Percentiles rank a stretch among this genome's conserved stretches.
Conservation (phyloP, 2,113 vertebrate genomes). For the Pampusana beccarii region DNA sequence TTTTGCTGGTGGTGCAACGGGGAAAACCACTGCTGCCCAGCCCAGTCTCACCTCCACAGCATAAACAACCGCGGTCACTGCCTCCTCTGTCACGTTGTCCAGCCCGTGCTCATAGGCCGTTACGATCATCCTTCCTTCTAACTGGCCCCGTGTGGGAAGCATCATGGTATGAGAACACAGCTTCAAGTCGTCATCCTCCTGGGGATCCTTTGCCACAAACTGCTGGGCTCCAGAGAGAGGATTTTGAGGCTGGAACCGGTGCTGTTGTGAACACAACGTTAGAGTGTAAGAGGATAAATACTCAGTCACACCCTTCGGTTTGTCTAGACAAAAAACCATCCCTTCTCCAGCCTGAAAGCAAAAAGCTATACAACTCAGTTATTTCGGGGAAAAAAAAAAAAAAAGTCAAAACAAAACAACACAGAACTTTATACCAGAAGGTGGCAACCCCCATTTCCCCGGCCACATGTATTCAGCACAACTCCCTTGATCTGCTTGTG, state of each 20-base stretch:
- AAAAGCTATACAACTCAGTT: background rate
- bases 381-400: background rate
- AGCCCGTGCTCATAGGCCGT: slow-evolving; percentile 93
- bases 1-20: background rate
- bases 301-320: background rate
- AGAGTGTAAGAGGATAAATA: background rate
- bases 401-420: no score
- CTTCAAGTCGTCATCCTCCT: slow-evolving; percentile 92
- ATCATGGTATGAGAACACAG: slow-evolving; percentile 94
- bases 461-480: background rate
- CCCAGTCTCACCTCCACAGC: slow-evolving; percentile 87
- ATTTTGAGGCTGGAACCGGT: slow-evolving; percentile 97
- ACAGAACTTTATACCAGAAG: background rate
- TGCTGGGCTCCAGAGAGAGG: slow-evolving; percentile 90
- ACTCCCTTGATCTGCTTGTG: background rate
- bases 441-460: background rate
- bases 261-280: slow-evolving; percentile 67
- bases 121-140: slow-evolving; percentile 97
- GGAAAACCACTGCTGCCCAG: background rate
- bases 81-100: slow-evolving; percentile 92
- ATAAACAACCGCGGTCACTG: slow-evolving; percentile 83
- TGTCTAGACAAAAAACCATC: background rate
- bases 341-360: background rate
- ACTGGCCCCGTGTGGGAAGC: slow-evolving; percentile 90
- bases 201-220: slow-evolving; percentile 88